Percentiles rank a stretch among this genome's conserved stretches.
Evolutionary conservation across 2,113 vertebrate genomes (phyloP).

Genomic region (Phalacrocorax aristotelis): DNA sequence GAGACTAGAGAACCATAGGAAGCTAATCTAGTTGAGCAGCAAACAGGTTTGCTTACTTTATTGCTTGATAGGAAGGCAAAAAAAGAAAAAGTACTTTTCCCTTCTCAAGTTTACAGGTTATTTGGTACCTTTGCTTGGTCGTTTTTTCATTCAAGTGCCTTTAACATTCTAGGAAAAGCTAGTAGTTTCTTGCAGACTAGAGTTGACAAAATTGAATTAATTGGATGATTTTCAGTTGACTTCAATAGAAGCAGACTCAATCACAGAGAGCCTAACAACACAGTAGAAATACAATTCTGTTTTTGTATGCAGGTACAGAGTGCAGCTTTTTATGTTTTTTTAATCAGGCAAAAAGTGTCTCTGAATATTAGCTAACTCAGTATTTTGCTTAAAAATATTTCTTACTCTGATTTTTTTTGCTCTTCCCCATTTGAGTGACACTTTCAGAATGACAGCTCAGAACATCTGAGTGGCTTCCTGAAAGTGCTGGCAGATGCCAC

Average conservation of each 20-base stretch:
- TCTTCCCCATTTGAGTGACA: neutral
- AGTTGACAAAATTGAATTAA: constrained; percentile 58
- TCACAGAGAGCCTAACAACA: neutral
- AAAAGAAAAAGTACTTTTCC: neutral
- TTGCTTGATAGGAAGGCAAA: neutral
- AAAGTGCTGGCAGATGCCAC: neutral
- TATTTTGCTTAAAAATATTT: neutral
- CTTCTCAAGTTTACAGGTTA: neutral
- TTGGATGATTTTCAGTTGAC: constrained; percentile 41
- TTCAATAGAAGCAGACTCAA: neutral
- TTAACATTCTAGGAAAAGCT: neutral
- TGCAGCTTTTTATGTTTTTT: neutral
- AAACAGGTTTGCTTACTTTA: neutral
- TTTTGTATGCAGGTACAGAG: neutral
- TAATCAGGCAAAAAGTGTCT: neutral
- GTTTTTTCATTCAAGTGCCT: neutral
- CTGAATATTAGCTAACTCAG: neutral
- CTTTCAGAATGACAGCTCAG: neutral
- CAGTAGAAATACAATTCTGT: neutral
- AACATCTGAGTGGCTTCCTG: neutral
- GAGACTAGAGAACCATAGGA: neutral
- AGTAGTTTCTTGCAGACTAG: neutral
- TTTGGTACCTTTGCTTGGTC: neutral
- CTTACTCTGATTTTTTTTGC: neutral
- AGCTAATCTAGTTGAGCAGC: neutral